Conservation (phyloP, 2,888 invertebrate species). For the Cryptocephalus moraei region DNA sequence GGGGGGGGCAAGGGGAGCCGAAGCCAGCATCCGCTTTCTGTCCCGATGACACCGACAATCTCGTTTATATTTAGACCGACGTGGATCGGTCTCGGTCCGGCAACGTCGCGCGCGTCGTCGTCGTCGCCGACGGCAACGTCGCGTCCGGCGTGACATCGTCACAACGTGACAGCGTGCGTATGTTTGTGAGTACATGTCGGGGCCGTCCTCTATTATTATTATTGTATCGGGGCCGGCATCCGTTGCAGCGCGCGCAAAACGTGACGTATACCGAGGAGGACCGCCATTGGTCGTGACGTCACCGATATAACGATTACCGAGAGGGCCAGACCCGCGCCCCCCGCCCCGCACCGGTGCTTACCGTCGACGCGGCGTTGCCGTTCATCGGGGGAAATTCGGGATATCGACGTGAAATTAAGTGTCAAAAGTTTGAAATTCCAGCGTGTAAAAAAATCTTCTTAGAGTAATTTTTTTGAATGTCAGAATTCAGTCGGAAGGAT, state of each 20-base stretch:
- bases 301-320: slow-evolving; percentile 36
- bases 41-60: too few species aligned
- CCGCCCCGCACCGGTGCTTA: slow-evolving; percentile 25
- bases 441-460: too few species aligned
- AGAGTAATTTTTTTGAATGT: too few species aligned
- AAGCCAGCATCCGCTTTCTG: too few species aligned
- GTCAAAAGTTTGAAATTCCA: slow-evolving; percentile 1
- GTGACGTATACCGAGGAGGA: slow-evolving; percentile 33
- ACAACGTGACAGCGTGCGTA: too few species aligned
- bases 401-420: background rate
- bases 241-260: slow-evolving; percentile 30
- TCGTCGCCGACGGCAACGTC: too few species aligned
- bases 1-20: too few species aligned
- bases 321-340: slow-evolving; percentile 26
- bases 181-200: background rate
- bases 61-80: too few species aligned
- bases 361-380: background rate
- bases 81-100: too few species aligned
- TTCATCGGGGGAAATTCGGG: background rate
- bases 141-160: too few species aligned
- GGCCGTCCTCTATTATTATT: background rate
- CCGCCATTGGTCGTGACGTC: slow-evolving; percentile 40
- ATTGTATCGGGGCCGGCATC: slow-evolving; percentile 3
- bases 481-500: too few species aligned
- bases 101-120: too few species aligned